Evolutionary conservation across 2,797 vertebrate genomes (phyloP), one percentile per base, ranked within the genome.

Genomic region (Cheirogaleus major): DNA sequence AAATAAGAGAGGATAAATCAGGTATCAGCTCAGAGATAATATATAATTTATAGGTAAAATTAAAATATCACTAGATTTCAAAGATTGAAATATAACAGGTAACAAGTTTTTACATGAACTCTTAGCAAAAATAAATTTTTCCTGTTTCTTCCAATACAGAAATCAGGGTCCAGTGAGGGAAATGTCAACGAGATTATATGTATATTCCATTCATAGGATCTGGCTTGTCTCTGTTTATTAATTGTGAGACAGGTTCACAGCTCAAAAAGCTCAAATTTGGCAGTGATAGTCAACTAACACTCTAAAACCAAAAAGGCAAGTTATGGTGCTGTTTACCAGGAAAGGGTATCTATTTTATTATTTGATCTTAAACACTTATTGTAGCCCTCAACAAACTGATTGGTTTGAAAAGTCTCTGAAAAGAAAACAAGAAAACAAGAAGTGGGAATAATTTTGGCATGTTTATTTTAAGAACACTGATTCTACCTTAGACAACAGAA

Each of bases 341-440:
- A 30, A 59, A 10, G 12, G 20, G 22, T 78, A 8, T 67, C n/a
- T 76, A 45, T 91, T 83, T 93, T 89, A 61, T 65, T 78, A 91
- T n/a, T 84, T 69, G 55, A 95, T 72, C 78, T 92, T 38, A 93
- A 88, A 83, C 22, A 88, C 23, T 92, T 80, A 84, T 75, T 30
- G 55, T 63, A 52, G 27, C 27, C 50, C 20, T 5, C 25, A 22
- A 67, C 82, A 82, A 72, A 43, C 27, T 32, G 30, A 67, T 52
- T 67, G 48, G 30, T n/a, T 38, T 65, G 41, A 88, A 86, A 94
- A 63, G 20, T 93, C 45, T 82, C 41, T 59, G 67, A 76, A 67
- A 48, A 85, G 45, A 80, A 73, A 90, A 67, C 41, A 45, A 23
- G 27, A 81, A 20, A 75, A 80, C 8, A 22, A 94, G 18, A 82